These are phyloP conservation scores for Limnephilus marmoratus DNA, from an alignment of 2,888 invertebrate species.

Conservation along the genomic window DNA sequence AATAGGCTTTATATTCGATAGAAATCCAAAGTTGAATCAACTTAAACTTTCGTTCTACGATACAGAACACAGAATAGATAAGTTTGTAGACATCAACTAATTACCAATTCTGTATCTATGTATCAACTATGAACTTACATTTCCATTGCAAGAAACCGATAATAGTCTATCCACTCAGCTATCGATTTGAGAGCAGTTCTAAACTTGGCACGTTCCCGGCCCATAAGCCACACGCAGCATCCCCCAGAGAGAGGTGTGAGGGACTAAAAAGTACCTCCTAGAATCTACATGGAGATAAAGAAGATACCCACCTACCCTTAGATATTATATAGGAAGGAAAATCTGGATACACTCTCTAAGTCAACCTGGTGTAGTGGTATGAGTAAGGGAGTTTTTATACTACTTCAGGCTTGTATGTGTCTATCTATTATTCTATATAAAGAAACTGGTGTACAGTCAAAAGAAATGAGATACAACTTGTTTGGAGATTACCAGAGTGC, in stretches of 20 bases:
- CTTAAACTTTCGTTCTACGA: too few relatives aligned
- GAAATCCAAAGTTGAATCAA: too few relatives aligned
- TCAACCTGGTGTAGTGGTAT: background rate
- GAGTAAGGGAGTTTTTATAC: background rate
- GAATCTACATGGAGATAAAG: background rate
- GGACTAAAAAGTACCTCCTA: background rate
- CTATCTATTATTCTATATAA: background rate
- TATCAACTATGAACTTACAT: background rate
- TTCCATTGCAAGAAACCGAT: background rate
- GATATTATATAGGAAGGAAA: background rate
- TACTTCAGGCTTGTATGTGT: background rate
- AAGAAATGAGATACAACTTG: background rate
- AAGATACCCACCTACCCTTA: background rate
- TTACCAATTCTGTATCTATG: background rate
- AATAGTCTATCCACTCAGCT: background rate
- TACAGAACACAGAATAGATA: too few relatives aligned
- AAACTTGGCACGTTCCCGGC: background rate
- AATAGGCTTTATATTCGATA: too few relatives aligned
- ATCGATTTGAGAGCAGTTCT: background rate
- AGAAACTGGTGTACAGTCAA: background rate
- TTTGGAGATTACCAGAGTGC: background rate
- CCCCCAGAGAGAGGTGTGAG: background rate
- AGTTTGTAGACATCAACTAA: too few relatives aligned
- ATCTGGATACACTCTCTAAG: background rate
- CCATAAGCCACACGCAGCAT: background rate